Evolutionary conservation across 2,888 invertebrate genomes (phyloP), one percentile per base, ranked within the genome.

Genomic region (Phalangium opilio): DNA sequence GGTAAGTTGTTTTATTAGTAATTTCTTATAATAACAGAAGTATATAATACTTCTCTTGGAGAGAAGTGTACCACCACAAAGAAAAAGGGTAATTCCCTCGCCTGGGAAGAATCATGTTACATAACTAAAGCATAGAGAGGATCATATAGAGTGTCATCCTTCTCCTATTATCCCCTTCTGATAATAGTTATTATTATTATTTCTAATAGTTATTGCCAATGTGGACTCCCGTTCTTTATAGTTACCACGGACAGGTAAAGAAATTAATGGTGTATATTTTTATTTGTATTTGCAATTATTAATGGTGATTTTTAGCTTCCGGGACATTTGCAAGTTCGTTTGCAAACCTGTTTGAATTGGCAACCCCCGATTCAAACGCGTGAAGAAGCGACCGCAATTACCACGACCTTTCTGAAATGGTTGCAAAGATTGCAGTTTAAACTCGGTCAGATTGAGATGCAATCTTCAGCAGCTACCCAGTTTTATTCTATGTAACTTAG

Each of bases 401-500:
- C 63, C 11, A 57, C 48, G 18, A 51, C 66, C 20, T 60, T 70
- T 21, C 57, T 68, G 34, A 79, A 83, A 57, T 90, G 93, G 81
- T 72, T 98, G 47, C 87, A 90, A 67, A 75, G 90, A 43, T 74
- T 95, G 51, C 87, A 95, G 64, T 91, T 95, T 64, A 96, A 95
- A 73, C 91, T 98, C 81, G 91, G 91, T 4, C 95, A 96, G 70
- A 83, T 93, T 46, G 96, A 98, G 69, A 70, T 87, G 54, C 89
- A 90, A 66, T 85, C 86, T 2, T 85, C 86, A 0, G 82, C 83
- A 44, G 86, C 83, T n/a, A 84, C 84, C 7, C 87, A 87, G 63
- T 86, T 89, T 68, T 89, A 83, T 66, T 55, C 58, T 2, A 45
- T 58, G 36, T 59, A 44, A 50, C 15, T 36, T 45, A 7, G 4